Evolutionary conservation across 1,140 invertebrate species (phyloP).

Genomic region (Elymnias hypermnestra): DNA sequence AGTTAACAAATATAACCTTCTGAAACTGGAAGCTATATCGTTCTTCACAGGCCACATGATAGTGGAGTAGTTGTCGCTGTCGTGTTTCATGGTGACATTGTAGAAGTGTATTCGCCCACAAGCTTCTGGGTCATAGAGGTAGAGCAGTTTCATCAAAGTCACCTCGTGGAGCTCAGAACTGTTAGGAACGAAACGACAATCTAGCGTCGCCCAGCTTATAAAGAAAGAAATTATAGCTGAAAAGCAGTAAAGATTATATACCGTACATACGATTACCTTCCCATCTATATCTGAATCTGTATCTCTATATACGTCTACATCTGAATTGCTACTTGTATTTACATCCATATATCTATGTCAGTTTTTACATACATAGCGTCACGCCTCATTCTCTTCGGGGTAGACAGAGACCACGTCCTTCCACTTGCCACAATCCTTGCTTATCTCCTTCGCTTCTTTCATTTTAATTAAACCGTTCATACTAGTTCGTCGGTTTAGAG

Average conservation of each 20-base stretch:
- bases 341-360: no score
- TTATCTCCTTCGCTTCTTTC: no score
- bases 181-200: slow-evolving; percentile 35
- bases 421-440: no score
- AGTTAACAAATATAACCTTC: slow-evolving; percentile 27
- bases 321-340: no score
- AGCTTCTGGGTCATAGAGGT: slow-evolving; percentile 53
- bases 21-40: slow-evolving; percentile 29
- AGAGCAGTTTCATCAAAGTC: slow-evolving; percentile 55
- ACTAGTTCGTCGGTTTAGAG: no score
- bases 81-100: slow-evolving; percentile 35
- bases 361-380: no score
- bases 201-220: slow-evolving; percentile 46
- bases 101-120: slow-evolving; percentile 50
- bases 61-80: slow-evolving; percentile 14
- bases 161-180: slow-evolving; percentile 45
- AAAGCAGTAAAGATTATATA: slow-evolving; percentile 6
- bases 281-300: no score
- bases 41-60: slow-evolving; percentile 49
- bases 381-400: no score
- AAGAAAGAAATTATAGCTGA: slow-evolving; percentile 35
- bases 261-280: no score
- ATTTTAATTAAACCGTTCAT: no score
- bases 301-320: no score
- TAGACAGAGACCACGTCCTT: no score